phyloP scores from a whole-genome alignment of 2,888 invertebrate genomes.

The Hoplodrina blanda region DNA sequence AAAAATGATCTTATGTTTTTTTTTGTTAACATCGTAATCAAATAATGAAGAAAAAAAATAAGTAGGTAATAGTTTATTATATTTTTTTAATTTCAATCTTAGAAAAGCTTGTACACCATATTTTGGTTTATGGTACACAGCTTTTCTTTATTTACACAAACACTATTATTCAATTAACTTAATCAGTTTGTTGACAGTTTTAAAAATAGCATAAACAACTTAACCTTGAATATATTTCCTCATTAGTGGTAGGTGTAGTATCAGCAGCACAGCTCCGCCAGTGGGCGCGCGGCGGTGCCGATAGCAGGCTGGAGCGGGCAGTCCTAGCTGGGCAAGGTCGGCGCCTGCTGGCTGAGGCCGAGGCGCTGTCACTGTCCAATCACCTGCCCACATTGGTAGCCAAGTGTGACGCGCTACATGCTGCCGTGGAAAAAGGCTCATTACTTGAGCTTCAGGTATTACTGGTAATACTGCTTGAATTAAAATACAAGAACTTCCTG shows the following conservation, averaged over 20 bases:
- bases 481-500: not conserved
- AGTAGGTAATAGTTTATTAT: no score
- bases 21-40: no score
- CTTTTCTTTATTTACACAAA: not conserved
- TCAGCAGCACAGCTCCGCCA: conserved; percentile 82
- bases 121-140: no score
- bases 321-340: conserved; percentile 86
- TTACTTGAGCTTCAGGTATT: conserved; percentile 92
- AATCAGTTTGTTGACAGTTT: not conserved
- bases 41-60: no score
- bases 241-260: conserved; percentile 78
- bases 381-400: conserved; percentile 92
- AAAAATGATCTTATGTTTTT: no score
- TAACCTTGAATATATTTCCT: not conserved
- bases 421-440: conserved; percentile 94
- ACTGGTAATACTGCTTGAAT: conserved; percentile 65
- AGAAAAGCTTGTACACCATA: not conserved
- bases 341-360: conserved; percentile 80
- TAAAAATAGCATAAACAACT: not conserved
- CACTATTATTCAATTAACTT: conserved; percentile 6
- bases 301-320: conserved; percentile 85
- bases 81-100: not conserved
- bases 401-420: conserved; percentile 94
- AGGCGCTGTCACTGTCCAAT: conserved; percentile 75
- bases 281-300: conserved; percentile 82